Evolutionary conservation across 2,888 invertebrate genomes (phyloP).

Genomic region (Poecilus cupreus): DNA sequence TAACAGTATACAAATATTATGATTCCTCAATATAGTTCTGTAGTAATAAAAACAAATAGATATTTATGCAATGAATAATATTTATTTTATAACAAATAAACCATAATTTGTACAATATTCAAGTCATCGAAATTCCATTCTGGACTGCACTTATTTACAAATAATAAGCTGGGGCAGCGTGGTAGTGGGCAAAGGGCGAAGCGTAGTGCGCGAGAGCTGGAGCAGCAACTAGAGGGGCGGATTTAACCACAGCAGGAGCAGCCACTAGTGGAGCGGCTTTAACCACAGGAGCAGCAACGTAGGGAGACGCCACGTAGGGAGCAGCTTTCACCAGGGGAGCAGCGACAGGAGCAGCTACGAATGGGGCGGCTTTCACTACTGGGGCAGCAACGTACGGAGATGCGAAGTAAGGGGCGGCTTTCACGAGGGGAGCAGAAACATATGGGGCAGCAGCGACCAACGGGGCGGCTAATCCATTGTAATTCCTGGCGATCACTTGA

Average conservation of each 20-base stretch:
- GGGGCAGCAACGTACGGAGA: constrained; percentile 68
- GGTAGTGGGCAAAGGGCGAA: constrained; percentile 50
- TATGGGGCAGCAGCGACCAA: constrained; percentile 63
- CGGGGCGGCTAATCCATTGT: constrained; percentile 76
- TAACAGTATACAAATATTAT: too few species aligned
- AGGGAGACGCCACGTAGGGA: constrained; percentile 61
- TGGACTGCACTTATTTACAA: constrained; percentile 24
- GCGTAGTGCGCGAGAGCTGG: constrained; percentile 1
- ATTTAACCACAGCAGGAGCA: constrained; percentile 60
- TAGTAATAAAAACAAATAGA: background rate
- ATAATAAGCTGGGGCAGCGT: constrained; percentile 53
- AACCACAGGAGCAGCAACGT: constrained; percentile 62
- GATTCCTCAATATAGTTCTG: too few species aligned
- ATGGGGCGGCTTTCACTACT: constrained; percentile 65
- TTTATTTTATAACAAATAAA: constrained; percentile 27
- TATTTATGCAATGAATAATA: constrained; percentile 4
- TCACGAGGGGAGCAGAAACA: constrained; percentile 65
- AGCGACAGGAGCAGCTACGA: constrained; percentile 70
- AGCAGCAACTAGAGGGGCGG: too few species aligned
- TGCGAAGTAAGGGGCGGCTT: too few species aligned
- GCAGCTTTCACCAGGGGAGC: too few species aligned
- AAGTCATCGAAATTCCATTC: background rate
- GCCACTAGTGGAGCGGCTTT: constrained; percentile 63
- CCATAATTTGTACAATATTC: background rate
- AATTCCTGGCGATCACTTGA: constrained; percentile 79